Base-by-base conservation (phyloP, 2,888 invertebrate genomes). In the Scrobipalpa atriplicella region DNA sequence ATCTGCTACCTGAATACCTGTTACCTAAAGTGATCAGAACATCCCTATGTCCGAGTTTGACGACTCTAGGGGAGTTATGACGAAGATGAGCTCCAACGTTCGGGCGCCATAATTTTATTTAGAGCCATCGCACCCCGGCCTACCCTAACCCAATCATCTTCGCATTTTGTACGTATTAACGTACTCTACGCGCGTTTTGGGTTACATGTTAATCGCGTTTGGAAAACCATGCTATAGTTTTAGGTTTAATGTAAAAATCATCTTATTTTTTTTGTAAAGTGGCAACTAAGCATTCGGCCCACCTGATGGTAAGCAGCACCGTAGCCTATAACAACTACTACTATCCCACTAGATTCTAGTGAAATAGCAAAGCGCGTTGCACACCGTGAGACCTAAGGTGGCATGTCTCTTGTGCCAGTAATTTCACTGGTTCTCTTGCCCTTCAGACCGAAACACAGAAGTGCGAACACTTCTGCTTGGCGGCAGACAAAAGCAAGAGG, bases 41-140 rank as follows among this genome's bases (percentile, higher is more conserved):
- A 54, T 39, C 64, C 16, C 64, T 64, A 64, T 3, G 64, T 54
- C 41, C 63, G 18, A 65, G 67, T 66, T 66, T 63, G 65, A 65
- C 66, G 66, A 69, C 70, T 66, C 67, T 65, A 70, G 72, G 76
- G 76, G 79, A 78, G 70, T 73, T 81, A 77, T 84, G 86, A 87
- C 80, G 83, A 83, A 79, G 86, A 87, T 86, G 75, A 78, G 75
- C 75, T 68, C 75, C 69, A 75, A 78, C 85, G 70, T 71, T 67
- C 72, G 71, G 76, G 75, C 73, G 76, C 75, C 76, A 79, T 90
- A 89, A 90, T 87, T 84, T 79, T 83, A 84, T 90, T 90, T 84
- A 79, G 79, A 76, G 69, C 73, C 74, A 72, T 75, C 80, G 75
- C 72, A 70, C 71, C 69, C 69, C 70, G 2, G 66, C 67, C 52